Evolutionary conservation across 2,888 invertebrate species (phyloP), one percentile per base, ranked within the genome.

Genomic region (Perithous albicinctus): DNA sequence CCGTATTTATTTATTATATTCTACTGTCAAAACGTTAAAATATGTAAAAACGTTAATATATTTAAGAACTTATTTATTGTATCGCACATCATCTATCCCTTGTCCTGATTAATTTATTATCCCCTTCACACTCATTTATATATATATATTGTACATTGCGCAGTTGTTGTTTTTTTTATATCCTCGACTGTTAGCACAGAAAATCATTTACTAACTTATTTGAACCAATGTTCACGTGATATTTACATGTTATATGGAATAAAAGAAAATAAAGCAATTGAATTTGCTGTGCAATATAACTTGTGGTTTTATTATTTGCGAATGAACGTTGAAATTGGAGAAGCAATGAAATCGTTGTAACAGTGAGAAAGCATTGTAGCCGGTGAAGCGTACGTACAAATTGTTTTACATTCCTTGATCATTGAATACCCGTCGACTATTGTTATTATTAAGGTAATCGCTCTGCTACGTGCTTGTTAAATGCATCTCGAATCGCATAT

Each of bases 151-250:
- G 32, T 56, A 70, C 54, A 43, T n/a, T n/a, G 35, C 10, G 23
- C 59, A 61, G 18, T 29, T 46, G 12, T 38, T 26, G 18, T 73
- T 12, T 23, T 32, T 72, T 35, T 35, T 38, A 10, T 12, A 32
- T 63, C 35, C 23, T 56, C 70, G 59, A 2, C 64, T 41, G 10
- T 32, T 18, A n/a, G 66, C 32, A 26, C 41, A 35, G 48, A 29
- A 18, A 54, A 15, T 35, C 18, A 35, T 72, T 54, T 38, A 64
- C 32, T 67, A 26, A 66, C 72, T 80, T 72, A 66, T 80, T 76
- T 8, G 66, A 80, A 76, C 48, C 70, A 15, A 66, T 26, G 75
- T 70, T 80, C 76, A 72, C 59, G 80, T 80, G 70, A 80, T 80
- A 72, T 67, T 80, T 76, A 72, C 48, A 56, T 46, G 15, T 61